A percentile compares a stretch with the other conserved stretches of the same genome.
Conservation (phyloP, 2,797 vertebrate species). For the Taeniopygia guttata region DNA sequence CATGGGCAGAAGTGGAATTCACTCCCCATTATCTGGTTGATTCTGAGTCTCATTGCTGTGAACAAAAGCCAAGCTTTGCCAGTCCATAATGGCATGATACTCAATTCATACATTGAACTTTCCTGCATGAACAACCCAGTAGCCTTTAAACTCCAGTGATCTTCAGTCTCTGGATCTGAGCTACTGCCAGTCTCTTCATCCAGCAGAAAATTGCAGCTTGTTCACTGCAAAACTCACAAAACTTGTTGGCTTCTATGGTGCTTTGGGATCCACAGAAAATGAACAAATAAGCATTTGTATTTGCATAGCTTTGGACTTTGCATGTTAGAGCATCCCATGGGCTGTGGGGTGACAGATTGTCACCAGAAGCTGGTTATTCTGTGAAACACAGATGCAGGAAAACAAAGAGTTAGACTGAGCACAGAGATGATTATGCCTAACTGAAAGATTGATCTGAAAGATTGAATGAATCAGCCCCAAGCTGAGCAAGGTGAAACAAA, state of each 20-base stretch:
- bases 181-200: neutral
- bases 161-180: neutral
- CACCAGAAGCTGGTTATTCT: neutral
- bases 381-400: neutral
- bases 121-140: neutral
- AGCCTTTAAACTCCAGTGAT: neutral
- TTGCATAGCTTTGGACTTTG: neutral
- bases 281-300: neutral
- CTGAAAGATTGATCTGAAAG: neutral
- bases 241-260: neutral
- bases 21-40: neutral
- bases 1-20: neutral
- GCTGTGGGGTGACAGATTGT: neutral
- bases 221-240: neutral
- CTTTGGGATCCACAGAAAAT: neutral
- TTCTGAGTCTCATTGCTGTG: neutral
- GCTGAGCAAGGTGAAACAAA: slow-evolving; percentile 11
- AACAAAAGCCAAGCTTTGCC: neutral
- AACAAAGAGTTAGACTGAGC: neutral
- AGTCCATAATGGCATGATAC: neutral
- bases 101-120: neutral
- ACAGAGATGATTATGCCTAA: neutral
- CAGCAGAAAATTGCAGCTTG: neutral
- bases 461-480: neutral
- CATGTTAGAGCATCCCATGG: fast-evolving